Conservation (phyloP, 2,797 vertebrate species). For the Cheirogaleus major region DNA sequence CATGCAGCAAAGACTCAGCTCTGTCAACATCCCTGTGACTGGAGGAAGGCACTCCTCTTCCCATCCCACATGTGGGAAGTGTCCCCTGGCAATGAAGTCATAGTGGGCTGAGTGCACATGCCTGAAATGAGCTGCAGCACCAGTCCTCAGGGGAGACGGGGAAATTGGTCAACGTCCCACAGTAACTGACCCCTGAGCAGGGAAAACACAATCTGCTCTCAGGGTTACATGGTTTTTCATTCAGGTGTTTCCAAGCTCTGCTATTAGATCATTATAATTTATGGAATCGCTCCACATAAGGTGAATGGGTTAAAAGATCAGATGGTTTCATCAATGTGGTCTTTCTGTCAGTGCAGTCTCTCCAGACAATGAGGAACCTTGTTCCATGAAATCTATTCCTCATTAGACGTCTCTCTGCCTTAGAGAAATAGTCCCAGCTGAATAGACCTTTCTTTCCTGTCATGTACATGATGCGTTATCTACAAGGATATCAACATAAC, state of each 20-base stretch:
- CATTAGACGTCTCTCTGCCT: constrained; percentile 45
- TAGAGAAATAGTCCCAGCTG: constrained; percentile 31
- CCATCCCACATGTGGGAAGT: constrained; percentile 68
- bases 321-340: constrained; percentile 64
- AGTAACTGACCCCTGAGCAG: constrained; percentile 30
- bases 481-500: constrained; percentile 69
- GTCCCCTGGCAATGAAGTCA: constrained; percentile 83
- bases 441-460: constrained; percentile 75
- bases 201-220: constrained; percentile 41
- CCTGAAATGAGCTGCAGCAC: constrained; percentile 37
- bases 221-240: constrained; percentile 39
- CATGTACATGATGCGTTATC: constrained; percentile 60
- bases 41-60: constrained; percentile 74
- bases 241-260: constrained; percentile 67
- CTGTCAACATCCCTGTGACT: constrained; percentile 79
- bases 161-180: background rate
- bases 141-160: constrained; percentile 43
- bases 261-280: constrained; percentile 59
- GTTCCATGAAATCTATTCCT: constrained; percentile 70
- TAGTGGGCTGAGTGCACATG: constrained; percentile 53
- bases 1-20: constrained; percentile 71
- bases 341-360: constrained; percentile 63
- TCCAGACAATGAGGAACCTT: constrained; percentile 71
- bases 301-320: constrained; percentile 52
- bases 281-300: constrained; percentile 46